phyloP scores from a whole-genome alignment of 1,140 invertebrate genomes.

The Drosophila repletoides region DNA sequence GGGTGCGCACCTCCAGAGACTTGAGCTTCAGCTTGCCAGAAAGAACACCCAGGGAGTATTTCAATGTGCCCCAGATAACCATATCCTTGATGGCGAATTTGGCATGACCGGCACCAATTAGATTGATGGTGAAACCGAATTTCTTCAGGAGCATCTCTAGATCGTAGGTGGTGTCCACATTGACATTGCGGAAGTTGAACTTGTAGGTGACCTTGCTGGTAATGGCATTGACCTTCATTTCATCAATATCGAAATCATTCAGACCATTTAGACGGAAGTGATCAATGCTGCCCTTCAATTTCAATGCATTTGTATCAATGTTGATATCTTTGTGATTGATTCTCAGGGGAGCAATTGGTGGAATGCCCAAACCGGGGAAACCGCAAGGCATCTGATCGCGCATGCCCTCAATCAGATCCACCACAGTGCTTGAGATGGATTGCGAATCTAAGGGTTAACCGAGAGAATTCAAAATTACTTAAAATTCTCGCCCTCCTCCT shows the following conservation, averaged over 20 bases:
- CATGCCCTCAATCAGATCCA: slow-evolving; percentile 48
- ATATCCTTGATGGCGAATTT: slow-evolving; percentile 76
- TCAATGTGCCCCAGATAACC: slow-evolving; percentile 65
- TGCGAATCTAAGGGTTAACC: slow-evolving; percentile 16
- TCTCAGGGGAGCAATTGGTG: slow-evolving; percentile 69
- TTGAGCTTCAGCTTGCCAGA: slow-evolving; percentile 70
- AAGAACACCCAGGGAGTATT: slow-evolving; percentile 68
- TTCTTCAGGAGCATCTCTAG: slow-evolving; percentile 62
- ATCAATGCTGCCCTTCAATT: slow-evolving; percentile 57
- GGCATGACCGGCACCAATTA: slow-evolving; percentile 69
- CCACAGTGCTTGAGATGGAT: slow-evolving; percentile 66
- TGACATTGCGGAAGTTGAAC: slow-evolving; percentile 68
- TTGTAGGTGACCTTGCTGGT: slow-evolving; percentile 74
- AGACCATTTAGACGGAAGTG: slow-evolving; percentile 76
- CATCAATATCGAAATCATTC: slow-evolving; percentile 72
- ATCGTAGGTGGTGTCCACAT: slow-evolving; percentile 72
- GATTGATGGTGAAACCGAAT: slow-evolving; percentile 73
- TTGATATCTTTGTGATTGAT: slow-evolving; percentile 59
- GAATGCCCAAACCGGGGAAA: slow-evolving; percentile 65
- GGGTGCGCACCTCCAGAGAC: slow-evolving; percentile 66
- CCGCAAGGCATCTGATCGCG: slow-evolving; percentile 77
- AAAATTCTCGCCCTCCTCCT: neutral
- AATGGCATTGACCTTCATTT: slow-evolving; percentile 74
- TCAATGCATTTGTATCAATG: slow-evolving; percentile 54
- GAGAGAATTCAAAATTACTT: neutral